Conservation (phyloP, 2,113 vertebrate species). For the Mirza zaza region DNA sequence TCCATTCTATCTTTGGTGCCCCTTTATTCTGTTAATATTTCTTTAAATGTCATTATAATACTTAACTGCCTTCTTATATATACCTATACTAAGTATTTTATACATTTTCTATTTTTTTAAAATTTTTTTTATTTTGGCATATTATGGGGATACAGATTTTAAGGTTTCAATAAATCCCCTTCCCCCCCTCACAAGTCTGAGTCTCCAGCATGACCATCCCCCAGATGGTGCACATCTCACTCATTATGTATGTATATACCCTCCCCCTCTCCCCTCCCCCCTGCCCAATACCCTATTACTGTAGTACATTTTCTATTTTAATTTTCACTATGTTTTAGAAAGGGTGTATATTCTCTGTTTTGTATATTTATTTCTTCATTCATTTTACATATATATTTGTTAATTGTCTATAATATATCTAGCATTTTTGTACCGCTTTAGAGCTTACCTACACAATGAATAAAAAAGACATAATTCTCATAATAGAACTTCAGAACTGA, state of each 20-base stretch:
- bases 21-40: not conserved
- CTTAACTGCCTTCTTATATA: not conserved
- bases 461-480: not conserved
- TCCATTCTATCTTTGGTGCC: not conserved
- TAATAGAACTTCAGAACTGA: not conserved
- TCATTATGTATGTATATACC: too few species aligned
- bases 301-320: not conserved
- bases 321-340: not conserved
- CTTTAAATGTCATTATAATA: not conserved
- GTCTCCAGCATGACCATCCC: too few species aligned
- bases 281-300: too few species aligned
- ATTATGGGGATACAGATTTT: too few species aligned
- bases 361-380: not conserved
- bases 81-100: not conserved
- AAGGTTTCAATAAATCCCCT: too few species aligned
- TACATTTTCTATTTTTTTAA: not conserved
- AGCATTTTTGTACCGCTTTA: not conserved
- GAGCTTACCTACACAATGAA: not conserved
- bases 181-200: too few species aligned
- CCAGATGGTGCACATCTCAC: too few species aligned
- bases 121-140: too few species aligned
- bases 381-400: not conserved
- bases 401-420: not conserved
- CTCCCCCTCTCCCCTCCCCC: too few species aligned
- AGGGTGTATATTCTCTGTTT: not conserved